Percentiles rank a stretch among this genome's conserved stretches.
phyloP scores from a whole-genome alignment of 2,113 vertebrate species.

The Aviceda subcristata region DNA sequence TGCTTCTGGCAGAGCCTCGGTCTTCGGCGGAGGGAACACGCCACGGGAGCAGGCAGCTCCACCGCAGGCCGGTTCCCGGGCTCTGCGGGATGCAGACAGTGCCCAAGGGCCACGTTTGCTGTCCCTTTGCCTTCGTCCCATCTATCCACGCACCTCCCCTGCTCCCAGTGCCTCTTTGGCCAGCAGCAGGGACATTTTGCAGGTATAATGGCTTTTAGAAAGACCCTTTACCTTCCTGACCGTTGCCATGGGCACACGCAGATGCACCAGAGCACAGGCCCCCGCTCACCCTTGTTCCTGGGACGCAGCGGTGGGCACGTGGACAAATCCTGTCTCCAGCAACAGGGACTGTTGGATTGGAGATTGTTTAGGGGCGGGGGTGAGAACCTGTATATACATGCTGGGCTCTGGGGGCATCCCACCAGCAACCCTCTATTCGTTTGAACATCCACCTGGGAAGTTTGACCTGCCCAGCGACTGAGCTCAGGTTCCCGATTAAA shows the following conservation, averaged over 20 bases:
- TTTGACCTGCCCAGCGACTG: neutral
- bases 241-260: neutral
- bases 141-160: too few species aligned
- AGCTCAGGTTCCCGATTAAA: neutral
- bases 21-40: neutral
- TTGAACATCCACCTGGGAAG: neutral
- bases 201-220: neutral
- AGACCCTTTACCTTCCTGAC: neutral
- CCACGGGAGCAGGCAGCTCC: neutral
- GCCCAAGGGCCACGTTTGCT: neutral
- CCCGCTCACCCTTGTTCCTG: neutral
- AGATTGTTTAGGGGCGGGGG: too few species aligned
- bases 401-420: neutral
- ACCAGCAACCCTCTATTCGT: neutral
- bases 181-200: neutral
- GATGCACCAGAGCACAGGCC: neutral
- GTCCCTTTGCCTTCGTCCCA: neutral
- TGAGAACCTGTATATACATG: neutral
- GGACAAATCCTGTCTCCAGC: neutral
- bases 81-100: accelerated
- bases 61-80: accelerated
- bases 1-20: neutral
- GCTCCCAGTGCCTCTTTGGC: neutral
- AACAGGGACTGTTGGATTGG: neutral
- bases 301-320: neutral